Base-by-base conservation (phyloP, 1,140 invertebrate genomes). In the Mactra quadrangularis region DNA sequence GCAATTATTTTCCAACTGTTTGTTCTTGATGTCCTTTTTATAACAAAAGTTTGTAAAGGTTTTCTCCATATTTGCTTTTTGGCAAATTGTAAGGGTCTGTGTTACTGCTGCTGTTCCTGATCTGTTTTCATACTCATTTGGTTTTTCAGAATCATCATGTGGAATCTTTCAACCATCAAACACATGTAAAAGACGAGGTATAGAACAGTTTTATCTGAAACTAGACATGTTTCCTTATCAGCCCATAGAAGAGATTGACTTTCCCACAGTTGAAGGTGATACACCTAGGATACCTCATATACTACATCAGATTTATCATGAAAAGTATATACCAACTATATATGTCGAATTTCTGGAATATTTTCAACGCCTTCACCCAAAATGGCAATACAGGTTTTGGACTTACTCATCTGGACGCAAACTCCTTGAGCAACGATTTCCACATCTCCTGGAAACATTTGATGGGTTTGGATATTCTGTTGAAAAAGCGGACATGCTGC, bases 261-360 rank as follows among this genome's bases (percentile, higher is more conserved):
- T 87, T 60, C 87, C 88, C 4, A 52, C 38, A 1, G 47, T 45
- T 3, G 87, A 82, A 25, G 17, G 50, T 11, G 31, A 33, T 17
- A 60, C 71, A 75, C 27, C 41, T 0, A 47, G 75, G 13, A 87
- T 91, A 15, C 89, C 90, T 19, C 85, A 87, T 59, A 88, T 90
- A 15, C 89, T 91, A 74, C 90, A 91, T 53, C 90, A 91, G 74
- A 89, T 87, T 3, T 90, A 86, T 87, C 86, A 87, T 47, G 68
- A 52, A 7, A 57, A 60, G 4, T 13, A 70, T 7, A 62, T 91
- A 38, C 89, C 89, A 27, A 35, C 53, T 11, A 76, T 53, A n/a
- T 88, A 87, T 84, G 53, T 41, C 3, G 27, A 35, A n/a, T 88
- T 83, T 79, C 72, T 87, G 29, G 86, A 81, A 45, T 84, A 88